Percentiles rank a stretch among this genome's conserved stretches.
phyloP scores from a whole-genome alignment of 2,888 invertebrate genomes.

The Drosophila nr. fundita region DNA sequence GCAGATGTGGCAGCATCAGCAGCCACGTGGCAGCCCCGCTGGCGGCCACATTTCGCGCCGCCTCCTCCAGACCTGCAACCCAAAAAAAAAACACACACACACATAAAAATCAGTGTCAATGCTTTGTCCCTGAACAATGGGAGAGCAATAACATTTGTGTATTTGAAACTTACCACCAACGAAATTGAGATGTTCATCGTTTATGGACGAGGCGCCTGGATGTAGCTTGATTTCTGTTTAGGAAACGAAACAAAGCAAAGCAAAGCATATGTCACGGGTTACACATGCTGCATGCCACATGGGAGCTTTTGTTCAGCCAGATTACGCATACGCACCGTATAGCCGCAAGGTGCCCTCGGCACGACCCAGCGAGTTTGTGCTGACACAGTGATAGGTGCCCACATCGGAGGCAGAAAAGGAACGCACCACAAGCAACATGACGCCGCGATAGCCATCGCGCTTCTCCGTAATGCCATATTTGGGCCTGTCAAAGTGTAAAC shows the following conservation, averaged over 20 bases:
- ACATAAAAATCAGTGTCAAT: constrained; percentile 1
- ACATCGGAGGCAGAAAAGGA: constrained; percentile 87
- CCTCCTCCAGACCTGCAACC: constrained; percentile 70
- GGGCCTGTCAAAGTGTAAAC: constrained; percentile 72
- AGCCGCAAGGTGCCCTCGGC: constrained; percentile 88
- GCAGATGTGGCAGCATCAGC: constrained; percentile 11
- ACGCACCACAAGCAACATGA: constrained; percentile 84
- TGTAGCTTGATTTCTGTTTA: constrained; percentile 85
- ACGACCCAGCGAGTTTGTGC: constrained; percentile 89
- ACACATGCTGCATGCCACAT: constrained; percentile 12
- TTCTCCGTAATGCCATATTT: constrained; percentile 85
- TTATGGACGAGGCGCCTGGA: constrained; percentile 82
- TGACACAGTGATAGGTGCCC: constrained; percentile 91
- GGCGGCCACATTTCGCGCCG: constrained; percentile 62
- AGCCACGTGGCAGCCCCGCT: constrained; percentile 38
- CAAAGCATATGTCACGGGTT: constrained; percentile 8
- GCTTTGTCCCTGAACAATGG: constrained; percentile 19
- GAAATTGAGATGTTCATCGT: constrained; percentile 84
- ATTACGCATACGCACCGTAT: constrained; percentile 86
- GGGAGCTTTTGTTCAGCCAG: constrained; percentile 27
- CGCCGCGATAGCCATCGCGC: constrained; percentile 84
- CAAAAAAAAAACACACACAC: neutral
- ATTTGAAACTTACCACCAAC: constrained; percentile 71
- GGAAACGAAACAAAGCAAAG: constrained; percentile 7
- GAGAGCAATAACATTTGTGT: neutral